These are phyloP conservation scores for Geotrupes spiniger DNA, from an alignment of 2,888 invertebrate genomes.

Conservation along the genomic window DNA sequence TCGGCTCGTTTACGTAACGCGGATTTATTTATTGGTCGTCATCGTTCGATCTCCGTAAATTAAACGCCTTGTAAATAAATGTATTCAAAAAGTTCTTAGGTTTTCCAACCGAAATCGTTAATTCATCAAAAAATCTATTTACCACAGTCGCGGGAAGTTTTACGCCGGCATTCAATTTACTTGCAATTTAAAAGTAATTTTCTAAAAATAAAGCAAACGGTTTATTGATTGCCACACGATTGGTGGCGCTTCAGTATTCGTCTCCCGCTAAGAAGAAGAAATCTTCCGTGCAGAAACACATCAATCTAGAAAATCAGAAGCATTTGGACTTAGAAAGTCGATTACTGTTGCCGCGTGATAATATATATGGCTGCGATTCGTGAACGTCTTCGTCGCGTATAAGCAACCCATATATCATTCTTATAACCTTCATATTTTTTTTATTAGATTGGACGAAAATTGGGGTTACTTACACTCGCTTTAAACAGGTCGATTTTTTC, in stretches of 20 bases:
- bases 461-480: no score
- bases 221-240: slow-evolving; percentile 32
- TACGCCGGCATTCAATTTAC: slow-evolving; percentile 40
- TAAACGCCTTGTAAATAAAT: no score
- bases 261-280: slow-evolving; percentile 25
- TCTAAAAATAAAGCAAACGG: slow-evolving; percentile 36
- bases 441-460: no score
- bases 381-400: slow-evolving; percentile 4
- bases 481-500: no score
- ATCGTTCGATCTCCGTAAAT: no score
- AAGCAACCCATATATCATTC: slow-evolving; percentile 1
- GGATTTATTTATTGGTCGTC: no score
- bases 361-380: slow-evolving; percentile 2
- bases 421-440: background rate
- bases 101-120: slow-evolving; percentile 10
- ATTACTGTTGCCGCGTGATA: slow-evolving; percentile 8
- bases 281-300: slow-evolving; percentile 36
- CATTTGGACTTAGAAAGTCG: slow-evolving; percentile 20
- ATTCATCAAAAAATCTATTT: slow-evolving; percentile 22
- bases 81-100: no score
- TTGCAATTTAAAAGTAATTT: slow-evolving; percentile 41
- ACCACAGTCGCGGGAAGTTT: slow-evolving; percentile 31
- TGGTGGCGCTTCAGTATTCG: slow-evolving; percentile 23
- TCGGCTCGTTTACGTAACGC: no score
- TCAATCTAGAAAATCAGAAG: slow-evolving; percentile 35